These are phyloP conservation scores for Petrocephalus sullivani DNA, from an alignment of 2,797 vertebrate genomes.

Conservation along the genomic window DNA sequence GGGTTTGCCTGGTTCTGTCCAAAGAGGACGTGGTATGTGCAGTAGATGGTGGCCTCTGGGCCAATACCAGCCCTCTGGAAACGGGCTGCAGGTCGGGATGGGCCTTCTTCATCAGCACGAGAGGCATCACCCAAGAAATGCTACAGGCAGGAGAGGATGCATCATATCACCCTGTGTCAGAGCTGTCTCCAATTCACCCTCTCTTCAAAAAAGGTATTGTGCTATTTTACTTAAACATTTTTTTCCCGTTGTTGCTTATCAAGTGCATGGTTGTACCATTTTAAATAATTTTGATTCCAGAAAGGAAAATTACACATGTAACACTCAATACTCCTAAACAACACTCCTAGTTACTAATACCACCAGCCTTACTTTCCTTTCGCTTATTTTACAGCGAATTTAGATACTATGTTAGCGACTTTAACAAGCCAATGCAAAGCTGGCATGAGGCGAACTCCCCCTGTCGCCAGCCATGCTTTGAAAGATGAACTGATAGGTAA, in stretches of 20 bases:
- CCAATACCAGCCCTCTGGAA: constrained; percentile 33
- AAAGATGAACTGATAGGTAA: not conserved
- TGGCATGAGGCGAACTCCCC: not conserved
- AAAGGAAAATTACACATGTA: not conserved
- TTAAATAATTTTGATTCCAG: not conserved
- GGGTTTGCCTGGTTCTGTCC: constrained; percentile 4
- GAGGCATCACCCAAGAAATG: constrained; percentile 27
- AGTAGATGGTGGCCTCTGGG: constrained; percentile 25
- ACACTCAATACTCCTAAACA: not conserved
- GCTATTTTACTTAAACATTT: not conserved
- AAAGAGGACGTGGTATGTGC: not conserved
- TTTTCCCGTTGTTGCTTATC: not conserved
- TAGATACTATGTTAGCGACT: not conserved
- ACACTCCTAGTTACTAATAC: not conserved
- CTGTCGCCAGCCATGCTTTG: not conserved
- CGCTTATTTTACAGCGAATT: not conserved
- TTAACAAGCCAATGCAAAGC: not conserved
- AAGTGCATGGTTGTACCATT: not conserved
- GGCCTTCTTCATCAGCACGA: constrained; percentile 9
- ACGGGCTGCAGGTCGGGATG: constrained; percentile 25
- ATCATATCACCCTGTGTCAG: not conserved
- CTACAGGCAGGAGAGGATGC: not conserved
- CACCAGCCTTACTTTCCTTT: not conserved
- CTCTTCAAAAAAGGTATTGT: not conserved
- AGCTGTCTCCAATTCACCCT: not conserved